Base-by-base conservation (phyloP, 2,888 invertebrate genomes). In the Trachelus stipa region DNA sequence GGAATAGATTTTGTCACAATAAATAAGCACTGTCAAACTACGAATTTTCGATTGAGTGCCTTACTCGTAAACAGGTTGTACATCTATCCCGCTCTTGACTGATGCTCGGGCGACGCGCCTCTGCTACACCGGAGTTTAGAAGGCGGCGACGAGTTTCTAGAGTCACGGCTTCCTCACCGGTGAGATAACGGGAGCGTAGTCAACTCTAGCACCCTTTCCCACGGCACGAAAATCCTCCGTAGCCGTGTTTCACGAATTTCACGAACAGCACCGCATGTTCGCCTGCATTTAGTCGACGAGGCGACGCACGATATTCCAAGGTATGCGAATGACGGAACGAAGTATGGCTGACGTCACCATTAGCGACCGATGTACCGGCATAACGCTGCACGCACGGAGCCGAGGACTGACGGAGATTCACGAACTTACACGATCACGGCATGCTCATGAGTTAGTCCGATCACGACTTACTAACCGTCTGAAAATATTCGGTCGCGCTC, bases 301-400 rank as follows among this genome's bases (percentile, higher is more conserved):
- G 34, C 71, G 33, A 56, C 56, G 71, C 34, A 71, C 71, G 71
- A 71, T 34, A 34, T 31, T 34, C 31, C 12, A 23, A 71, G 31
- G 71, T 33, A 81, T 79, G 82, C 84, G 81, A 73, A 73, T 79
- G 78, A 82, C 84, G 79, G 84, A 80, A 81, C 84, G 84, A 82
- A 82, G 81, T 79, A 77, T 56, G 82, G 85, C 79, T 85, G 85
- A 85, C 85, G 85, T 85, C 85, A 85, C 75, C 84, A 73, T 34
- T 37, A 34, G 83, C 77, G 30, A 34, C 81, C 81, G 82, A 79
- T 31, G 81, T 81, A 84, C 78, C 85, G 85, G 83, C 84, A 81
- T 83, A 84, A 83, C 80, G 83, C 80, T 81, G 80, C 79, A 82
- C 73, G 75, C 69, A 77, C 77, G 82, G 76, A 79, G 71, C 84